A percentile compares a stretch with the other conserved stretches of the same genome.
Evolutionary conservation across 2,888 invertebrate species (phyloP).

Genomic region (Andrena fulva): DNA sequence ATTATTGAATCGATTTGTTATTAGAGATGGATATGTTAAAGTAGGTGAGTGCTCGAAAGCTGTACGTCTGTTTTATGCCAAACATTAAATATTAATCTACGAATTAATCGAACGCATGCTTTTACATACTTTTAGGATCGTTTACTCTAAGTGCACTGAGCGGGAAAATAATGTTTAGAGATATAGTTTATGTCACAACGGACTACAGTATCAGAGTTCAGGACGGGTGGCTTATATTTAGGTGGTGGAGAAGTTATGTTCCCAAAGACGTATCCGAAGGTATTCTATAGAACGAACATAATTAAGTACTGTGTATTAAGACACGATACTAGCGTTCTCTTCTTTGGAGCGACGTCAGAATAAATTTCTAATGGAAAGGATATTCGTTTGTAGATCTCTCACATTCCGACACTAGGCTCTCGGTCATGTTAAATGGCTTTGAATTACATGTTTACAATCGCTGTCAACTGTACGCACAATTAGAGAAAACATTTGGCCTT

Average conservation of each 20-base stretch:
- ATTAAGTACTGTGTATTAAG: not conserved
- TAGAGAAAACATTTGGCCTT: conserved; percentile 95
- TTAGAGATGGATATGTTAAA: conserved; percentile 94
- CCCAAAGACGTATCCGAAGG: conserved; percentile 98
- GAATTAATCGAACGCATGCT: not conserved
- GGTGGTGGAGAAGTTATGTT: conserved; percentile 98
- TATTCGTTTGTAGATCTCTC: conserved; percentile 91
- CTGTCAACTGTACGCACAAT: conserved; percentile 92
- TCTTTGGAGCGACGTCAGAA: not conserved
- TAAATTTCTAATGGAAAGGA: conserved; percentile 8
- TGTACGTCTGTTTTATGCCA: not conserved
- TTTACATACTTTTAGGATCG: conserved; percentile 88
- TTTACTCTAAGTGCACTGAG: conserved; percentile 97
- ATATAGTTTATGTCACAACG: conserved; percentile 96
- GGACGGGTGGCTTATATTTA: conserved; percentile 98
- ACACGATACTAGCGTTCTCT: not conserved
- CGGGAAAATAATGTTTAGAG: conserved; percentile 99
- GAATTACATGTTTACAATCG: conserved; percentile 98
- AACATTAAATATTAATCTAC: not conserved
- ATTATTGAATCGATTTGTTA: conserved; percentile 94
- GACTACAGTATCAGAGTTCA: conserved; percentile 97
- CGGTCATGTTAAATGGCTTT: conserved; percentile 96
- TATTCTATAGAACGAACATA: conserved; percentile 81
- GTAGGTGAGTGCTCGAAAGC: conserved; percentile 88
- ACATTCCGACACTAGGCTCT: conserved; percentile 96